A percentile compares a stretch with the other conserved stretches of the same genome.
Conservation (phyloP, 2,888 invertebrate species). For the Cetonia aurata region DNA sequence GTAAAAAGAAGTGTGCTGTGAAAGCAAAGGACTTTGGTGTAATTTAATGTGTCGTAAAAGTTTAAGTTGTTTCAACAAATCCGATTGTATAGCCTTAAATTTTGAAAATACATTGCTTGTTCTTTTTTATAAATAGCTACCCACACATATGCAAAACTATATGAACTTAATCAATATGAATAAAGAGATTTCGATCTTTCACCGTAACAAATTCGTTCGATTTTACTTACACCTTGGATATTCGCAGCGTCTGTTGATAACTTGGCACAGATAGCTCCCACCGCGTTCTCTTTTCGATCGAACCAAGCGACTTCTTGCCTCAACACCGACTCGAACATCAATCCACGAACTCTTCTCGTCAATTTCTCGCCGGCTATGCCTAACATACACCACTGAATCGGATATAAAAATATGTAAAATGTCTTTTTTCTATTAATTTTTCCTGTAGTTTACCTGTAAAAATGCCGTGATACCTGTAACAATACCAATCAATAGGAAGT, state of each 20-base stretch:
- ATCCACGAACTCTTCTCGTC: slow-evolving; percentile 78
- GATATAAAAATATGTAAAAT: neutral
- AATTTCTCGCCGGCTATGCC: slow-evolving; percentile 79
- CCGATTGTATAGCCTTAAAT: no score
- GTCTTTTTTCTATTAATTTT: neutral
- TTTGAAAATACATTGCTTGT: no score
- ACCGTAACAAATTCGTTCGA: no score
- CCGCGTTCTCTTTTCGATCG: slow-evolving; percentile 79
- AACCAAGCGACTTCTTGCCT: slow-evolving; percentile 82
- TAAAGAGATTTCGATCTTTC: no score
- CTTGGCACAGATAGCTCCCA: slow-evolving; percentile 80
- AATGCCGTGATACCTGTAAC: slow-evolving; percentile 76
- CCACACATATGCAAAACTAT: no score
- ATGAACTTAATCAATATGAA: no score
- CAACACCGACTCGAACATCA: slow-evolving; percentile 77
- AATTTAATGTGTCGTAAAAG: no score
- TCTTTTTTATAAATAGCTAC: no score
- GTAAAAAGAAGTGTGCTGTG: no score
- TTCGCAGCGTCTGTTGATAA: slow-evolving; percentile 83
- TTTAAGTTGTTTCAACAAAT: no score
- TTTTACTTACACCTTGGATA: slow-evolving; percentile 79
- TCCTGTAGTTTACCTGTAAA: slow-evolving; percentile 68
- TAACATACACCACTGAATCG: slow-evolving; percentile 42
- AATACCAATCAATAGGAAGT: slow-evolving; percentile 77
- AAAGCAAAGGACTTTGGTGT: no score